Evolutionary conservation across 1,140 invertebrate genomes (phyloP).

Genomic region (Myzus persicae): DNA sequence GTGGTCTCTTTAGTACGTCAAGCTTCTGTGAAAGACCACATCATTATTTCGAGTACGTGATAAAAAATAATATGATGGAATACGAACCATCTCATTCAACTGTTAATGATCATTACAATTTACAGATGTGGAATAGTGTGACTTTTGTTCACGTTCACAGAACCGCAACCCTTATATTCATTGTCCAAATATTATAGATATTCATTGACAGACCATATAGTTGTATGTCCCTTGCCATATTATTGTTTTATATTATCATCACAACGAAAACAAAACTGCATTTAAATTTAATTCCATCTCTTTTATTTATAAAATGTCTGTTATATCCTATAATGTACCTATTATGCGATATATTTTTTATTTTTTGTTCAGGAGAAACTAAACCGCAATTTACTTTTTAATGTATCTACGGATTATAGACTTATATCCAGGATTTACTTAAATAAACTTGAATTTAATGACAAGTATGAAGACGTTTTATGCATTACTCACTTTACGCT

Average conservation of each 20-base stretch:
- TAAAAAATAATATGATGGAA: background rate
- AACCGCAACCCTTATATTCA: background rate
- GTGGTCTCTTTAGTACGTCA: background rate
- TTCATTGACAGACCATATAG: background rate
- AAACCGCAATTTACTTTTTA: background rate
- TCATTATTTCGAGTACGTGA: background rate
- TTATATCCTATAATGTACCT: background rate
- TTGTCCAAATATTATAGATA: background rate
- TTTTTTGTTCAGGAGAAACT: background rate
- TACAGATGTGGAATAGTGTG: background rate
- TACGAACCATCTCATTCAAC: background rate
- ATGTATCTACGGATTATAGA: background rate
- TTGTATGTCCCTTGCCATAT: background rate
- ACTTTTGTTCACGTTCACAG: background rate
- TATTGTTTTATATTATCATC: background rate
- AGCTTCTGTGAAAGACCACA: background rate
- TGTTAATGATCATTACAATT: background rate
- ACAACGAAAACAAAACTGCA: background rate
- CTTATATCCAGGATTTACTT: background rate
- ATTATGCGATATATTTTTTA: background rate
- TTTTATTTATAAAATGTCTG: background rate
- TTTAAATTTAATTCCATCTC: background rate
- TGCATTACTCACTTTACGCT: background rate
- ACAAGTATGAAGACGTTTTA: background rate
- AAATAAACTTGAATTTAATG: slow-evolving; percentile 1